Conservation (phyloP, 2,888 invertebrate genomes). For the Eupithecia abbreviata region DNA sequence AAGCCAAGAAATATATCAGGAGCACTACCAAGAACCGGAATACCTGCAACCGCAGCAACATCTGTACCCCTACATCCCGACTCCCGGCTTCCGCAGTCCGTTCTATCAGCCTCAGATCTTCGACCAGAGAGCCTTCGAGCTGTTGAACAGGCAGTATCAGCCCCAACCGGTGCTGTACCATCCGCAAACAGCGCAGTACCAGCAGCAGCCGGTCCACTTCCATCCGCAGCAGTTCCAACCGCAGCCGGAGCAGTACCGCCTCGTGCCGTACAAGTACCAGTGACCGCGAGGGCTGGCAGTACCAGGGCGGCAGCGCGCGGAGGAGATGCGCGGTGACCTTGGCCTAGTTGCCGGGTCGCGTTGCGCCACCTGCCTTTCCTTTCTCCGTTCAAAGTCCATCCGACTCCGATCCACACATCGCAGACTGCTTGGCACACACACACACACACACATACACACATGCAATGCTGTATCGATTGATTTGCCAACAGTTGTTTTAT, state of each 20-base stretch:
- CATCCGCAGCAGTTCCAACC: slow-evolving; percentile 44
- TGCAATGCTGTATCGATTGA: neutral
- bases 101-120: slow-evolving; percentile 24
- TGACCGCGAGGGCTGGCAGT: neutral
- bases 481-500: neutral
- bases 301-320: slow-evolving; percentile 11
- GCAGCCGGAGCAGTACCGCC: slow-evolving; percentile 55
- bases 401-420: neutral
- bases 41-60: slow-evolving; percentile 40
- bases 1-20: slow-evolving; percentile 41
- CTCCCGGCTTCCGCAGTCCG: slow-evolving; percentile 10
- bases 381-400: slow-evolving; percentile 29
- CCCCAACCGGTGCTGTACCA: slow-evolving; percentile 55
- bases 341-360: slow-evolving; percentile 67
- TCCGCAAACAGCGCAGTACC: slow-evolving; percentile 53
- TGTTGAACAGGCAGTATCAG: slow-evolving; percentile 42
- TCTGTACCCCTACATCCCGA: slow-evolving; percentile 26
- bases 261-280: slow-evolving; percentile 50
- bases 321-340: slow-evolving; percentile 64
- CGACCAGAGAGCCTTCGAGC: slow-evolving; percentile 27
- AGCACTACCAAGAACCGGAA: slow-evolving; percentile 46
- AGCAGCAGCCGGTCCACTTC: slow-evolving; percentile 38
- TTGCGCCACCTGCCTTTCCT: slow-evolving; percentile 47
- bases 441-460: neutral
- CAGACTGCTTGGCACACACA: neutral